Conservation (phyloP, 2,888 invertebrate genomes). For the Hydroisotoma schaefferi region DNA sequence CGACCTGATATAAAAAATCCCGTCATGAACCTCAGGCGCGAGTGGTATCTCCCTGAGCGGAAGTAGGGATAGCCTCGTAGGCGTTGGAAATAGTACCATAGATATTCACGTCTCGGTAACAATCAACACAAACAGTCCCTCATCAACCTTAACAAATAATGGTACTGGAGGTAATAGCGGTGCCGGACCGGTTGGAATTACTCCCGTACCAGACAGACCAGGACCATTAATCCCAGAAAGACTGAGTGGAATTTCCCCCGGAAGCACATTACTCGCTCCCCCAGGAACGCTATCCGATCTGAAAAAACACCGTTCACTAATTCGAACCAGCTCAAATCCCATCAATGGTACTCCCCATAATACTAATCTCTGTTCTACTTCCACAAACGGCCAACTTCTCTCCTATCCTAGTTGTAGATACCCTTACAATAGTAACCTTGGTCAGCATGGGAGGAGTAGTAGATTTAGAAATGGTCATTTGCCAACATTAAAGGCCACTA, state of each 20-base stretch:
- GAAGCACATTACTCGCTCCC: slow-evolving; percentile 37
- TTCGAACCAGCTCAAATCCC: slow-evolving; percentile 38
- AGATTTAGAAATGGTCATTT: no score
- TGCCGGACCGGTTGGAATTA: slow-evolving; percentile 1
- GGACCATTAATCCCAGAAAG: not conserved
- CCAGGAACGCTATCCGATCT: slow-evolving; percentile 79
- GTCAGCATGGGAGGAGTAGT: not conserved
- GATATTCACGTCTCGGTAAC: slow-evolving; percentile 79
- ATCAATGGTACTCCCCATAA: slow-evolving; percentile 32
- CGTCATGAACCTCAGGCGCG: slow-evolving; percentile 23
- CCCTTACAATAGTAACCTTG: not conserved
- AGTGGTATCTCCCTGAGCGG: slow-evolving; percentile 44
- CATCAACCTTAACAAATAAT: slow-evolving; percentile 29
- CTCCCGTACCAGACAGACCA: not conserved
- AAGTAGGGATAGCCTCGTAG: slow-evolving; percentile 42
- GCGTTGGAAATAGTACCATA: slow-evolving; percentile 69
- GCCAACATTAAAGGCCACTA: no score
- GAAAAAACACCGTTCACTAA: slow-evolving; percentile 80
- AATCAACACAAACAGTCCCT: slow-evolving; percentile 61
- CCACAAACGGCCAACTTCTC: not conserved
- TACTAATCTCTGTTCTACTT: slow-evolving; percentile 21
- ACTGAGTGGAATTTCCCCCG: slow-evolving; percentile 16
- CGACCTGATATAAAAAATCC: no score
- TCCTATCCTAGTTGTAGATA: slow-evolving; percentile 2
- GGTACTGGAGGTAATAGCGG: no score